phyloP scores from a whole-genome alignment of 1,140 invertebrate genomes.

The Coelopa frigida region DNA sequence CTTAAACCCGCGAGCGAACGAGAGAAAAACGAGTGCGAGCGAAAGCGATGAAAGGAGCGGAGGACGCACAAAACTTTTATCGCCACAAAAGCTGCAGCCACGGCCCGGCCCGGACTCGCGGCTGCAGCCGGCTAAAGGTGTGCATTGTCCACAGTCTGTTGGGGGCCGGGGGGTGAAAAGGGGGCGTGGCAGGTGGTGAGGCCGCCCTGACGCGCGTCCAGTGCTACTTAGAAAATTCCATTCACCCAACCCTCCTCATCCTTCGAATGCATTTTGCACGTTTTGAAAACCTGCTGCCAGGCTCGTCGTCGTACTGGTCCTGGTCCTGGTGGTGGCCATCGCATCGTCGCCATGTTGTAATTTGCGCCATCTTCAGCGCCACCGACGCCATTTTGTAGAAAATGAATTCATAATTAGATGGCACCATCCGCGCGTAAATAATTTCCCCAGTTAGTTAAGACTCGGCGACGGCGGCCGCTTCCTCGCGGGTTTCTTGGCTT shows the following conservation, averaged over 20 bases:
- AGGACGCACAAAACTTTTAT: slow-evolving; percentile 2
- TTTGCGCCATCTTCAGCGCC: neutral
- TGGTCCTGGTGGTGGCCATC: neutral
- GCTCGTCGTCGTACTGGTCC: slow-evolving; percentile 4
- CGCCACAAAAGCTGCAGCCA: slow-evolving; percentile 5
- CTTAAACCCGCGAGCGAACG: neutral
- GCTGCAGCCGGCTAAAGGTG: slow-evolving; percentile 6
- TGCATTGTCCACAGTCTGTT: neutral
- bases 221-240: neutral
- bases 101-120: neutral
- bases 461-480: neutral
- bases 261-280: too few species aligned
- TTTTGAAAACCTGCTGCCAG: neutral
- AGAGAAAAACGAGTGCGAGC: neutral
- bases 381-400: slow-evolving; percentile 19
- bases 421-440: slow-evolving; percentile 46
- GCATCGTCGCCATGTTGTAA: slow-evolving; percentile 3
- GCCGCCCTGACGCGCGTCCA: neutral
- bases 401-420: slow-evolving; percentile 46
- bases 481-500: neutral
- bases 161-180: neutral
- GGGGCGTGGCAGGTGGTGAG: neutral
- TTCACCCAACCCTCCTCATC: neutral
- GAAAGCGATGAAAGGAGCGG: slow-evolving; percentile 5
- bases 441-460: slow-evolving; percentile 20